These are phyloP conservation scores for Cyanoramphus novaezelandiae DNA, from an alignment of 2,113 vertebrate genomes.

Conservation along the genomic window DNA sequence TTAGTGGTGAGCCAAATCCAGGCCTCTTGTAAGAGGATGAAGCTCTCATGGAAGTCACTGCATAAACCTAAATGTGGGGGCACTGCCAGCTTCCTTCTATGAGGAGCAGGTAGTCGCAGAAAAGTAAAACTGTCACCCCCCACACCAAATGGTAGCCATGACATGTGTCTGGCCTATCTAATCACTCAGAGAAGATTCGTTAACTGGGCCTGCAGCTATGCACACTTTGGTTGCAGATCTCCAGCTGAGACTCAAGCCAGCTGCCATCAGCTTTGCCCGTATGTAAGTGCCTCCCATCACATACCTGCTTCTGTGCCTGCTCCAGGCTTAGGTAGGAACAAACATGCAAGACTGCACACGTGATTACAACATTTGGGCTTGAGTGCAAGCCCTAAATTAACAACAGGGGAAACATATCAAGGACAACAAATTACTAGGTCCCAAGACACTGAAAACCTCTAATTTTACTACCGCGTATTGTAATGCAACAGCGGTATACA, in stretches of 20 bases:
- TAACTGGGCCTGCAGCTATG: not conserved
- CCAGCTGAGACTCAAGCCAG: not conserved
- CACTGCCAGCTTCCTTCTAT: not conserved
- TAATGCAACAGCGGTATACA: not conserved
- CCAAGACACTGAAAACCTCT: not conserved
- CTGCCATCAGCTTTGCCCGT: not conserved
- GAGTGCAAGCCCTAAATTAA: not conserved
- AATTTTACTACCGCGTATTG: not conserved
- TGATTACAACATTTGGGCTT: not conserved
- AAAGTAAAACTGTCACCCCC: not conserved
- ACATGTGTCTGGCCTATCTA: not conserved
- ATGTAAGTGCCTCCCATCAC: not conserved
- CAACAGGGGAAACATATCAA: not conserved
- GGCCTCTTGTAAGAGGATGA: slow-evolving; percentile 35
- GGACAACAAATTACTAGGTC: slow-evolving; percentile 23
- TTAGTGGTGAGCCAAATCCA: slow-evolving; percentile 24
- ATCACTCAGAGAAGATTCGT: not conserved
- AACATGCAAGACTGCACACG: not conserved
- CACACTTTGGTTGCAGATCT: not conserved
- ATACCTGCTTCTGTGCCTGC: not conserved
- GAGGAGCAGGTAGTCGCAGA: rapidly evolving
- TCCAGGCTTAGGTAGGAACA: not conserved
- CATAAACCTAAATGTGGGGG: not conserved
- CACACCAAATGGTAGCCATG: too few species aligned
- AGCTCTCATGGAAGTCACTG: not conserved